These are phyloP conservation scores for Monochamus saltuarius DNA, from an alignment of 1,140 invertebrate species.

Conservation along the genomic window DNA sequence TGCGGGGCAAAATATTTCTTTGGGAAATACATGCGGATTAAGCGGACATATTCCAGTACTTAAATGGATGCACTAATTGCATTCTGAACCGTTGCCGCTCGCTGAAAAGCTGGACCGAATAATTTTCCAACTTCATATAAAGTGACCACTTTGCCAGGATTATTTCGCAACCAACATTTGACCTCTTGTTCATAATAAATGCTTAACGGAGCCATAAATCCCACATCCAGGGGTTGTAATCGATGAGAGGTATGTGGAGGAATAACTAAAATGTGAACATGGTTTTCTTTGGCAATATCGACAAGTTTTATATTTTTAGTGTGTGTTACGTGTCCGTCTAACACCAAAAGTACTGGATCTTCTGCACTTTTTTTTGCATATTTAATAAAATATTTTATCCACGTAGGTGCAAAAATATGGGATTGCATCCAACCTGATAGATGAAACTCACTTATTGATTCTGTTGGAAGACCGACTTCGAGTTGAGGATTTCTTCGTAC, in stretches of 20 bases:
- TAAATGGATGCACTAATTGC: conserved; percentile 20
- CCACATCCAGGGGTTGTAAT: conserved; percentile 48
- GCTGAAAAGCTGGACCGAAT: conserved; percentile 33
- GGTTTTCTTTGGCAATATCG: conserved; percentile 35
- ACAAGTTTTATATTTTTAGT: conserved; percentile 44
- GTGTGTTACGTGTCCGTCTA: conserved; percentile 39
- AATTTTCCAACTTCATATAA: conserved; percentile 33
- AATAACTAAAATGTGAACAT: conserved; percentile 39
- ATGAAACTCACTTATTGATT: conserved; percentile 32
- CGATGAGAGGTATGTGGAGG: conserved; percentile 47
- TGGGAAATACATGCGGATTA: no score
- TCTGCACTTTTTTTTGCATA: conserved; percentile 29
- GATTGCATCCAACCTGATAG: conserved; percentile 42
- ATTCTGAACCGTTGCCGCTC: conserved; percentile 33
- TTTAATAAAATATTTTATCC: conserved; percentile 45
- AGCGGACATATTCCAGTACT: no score
- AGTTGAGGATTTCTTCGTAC: neutral
- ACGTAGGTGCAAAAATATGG: conserved; percentile 38
- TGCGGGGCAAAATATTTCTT: no score
- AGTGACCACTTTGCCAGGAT: conserved; percentile 19
- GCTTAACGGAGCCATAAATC: conserved; percentile 46
- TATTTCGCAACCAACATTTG: conserved; percentile 12
- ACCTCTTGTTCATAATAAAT: conserved; percentile 40
- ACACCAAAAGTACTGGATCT: conserved; percentile 36
- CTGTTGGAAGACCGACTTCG: conserved; percentile 23